Percentiles rank a stretch among this genome's conserved stretches.
Evolutionary conservation across 1,140 invertebrate genomes (phyloP).

Genomic region (Stegodyphus mimosarum): DNA sequence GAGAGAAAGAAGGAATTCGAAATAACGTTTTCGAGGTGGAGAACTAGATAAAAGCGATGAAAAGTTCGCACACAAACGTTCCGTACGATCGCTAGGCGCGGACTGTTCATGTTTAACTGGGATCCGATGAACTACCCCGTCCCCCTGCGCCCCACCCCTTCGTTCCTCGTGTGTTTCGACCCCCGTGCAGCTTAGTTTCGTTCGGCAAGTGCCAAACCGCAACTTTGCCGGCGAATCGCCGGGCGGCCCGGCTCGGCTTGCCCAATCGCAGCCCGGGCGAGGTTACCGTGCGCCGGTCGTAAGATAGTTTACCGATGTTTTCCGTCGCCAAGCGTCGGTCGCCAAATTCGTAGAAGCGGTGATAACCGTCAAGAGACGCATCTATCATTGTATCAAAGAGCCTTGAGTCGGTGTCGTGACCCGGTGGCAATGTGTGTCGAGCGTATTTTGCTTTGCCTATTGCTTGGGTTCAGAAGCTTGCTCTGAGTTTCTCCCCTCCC

Average conservation of each 20-base stretch:
- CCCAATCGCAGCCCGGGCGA: slow-evolving; percentile 23
- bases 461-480: neutral
- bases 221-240: slow-evolving; percentile 60
- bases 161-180: slow-evolving; percentile 1
- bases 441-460: neutral
- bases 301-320: neutral
- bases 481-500: neutral
- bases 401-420: neutral
- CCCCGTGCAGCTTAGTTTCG: slow-evolving; percentile 20
- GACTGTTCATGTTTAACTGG: neutral
- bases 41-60: neutral
- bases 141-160: neutral
- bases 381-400: neutral
- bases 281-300: slow-evolving; percentile 4
- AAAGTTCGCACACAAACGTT: neutral
- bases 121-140: neutral
- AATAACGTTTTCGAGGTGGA: neutral
- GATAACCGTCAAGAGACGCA: neutral
- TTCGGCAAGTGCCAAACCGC: slow-evolving; percentile 44
- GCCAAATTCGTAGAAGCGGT: neutral
- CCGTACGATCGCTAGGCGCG: neutral
- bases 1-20: neutral
- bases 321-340: neutral
- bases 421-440: neutral
- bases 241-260: slow-evolving; percentile 7